These are phyloP conservation scores for Abrostola tripartita DNA, from an alignment of 2,888 invertebrate species.

Conservation along the genomic window DNA sequence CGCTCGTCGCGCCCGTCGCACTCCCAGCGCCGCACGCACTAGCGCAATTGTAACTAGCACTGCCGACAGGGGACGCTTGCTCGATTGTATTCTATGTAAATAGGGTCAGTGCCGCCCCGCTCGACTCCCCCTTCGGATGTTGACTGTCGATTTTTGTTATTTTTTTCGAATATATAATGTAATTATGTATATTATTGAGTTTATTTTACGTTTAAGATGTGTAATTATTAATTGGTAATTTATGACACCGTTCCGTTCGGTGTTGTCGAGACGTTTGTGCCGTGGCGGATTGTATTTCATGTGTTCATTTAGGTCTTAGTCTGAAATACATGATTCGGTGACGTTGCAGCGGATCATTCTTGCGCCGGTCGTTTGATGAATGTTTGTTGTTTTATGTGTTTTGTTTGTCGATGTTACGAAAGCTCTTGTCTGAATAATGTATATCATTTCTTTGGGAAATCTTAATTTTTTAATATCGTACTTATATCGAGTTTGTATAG, in stretches of 20 bases:
- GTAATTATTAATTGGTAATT: slow-evolving; percentile 85
- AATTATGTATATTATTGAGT: slow-evolving; percentile 88
- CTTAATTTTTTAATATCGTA: slow-evolving; percentile 60
- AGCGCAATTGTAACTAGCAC: slow-evolving; percentile 55
- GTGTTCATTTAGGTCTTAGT: slow-evolving; percentile 88
- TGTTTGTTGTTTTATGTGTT: slow-evolving; percentile 86
- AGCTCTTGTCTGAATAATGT: slow-evolving; percentile 86
- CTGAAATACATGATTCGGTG: slow-evolving; percentile 81
- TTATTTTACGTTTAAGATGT: slow-evolving; percentile 85
- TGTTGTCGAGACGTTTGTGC: slow-evolving; percentile 68
- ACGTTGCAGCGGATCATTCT: slow-evolving; percentile 75
- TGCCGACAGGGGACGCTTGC: slow-evolving; percentile 50
- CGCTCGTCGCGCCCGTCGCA: no score
- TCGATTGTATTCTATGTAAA: slow-evolving; percentile 60
- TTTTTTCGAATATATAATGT: slow-evolving; percentile 87
- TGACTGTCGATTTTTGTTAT: slow-evolving; percentile 77
- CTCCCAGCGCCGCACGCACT: slow-evolving; percentile 30
- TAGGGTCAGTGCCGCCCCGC: slow-evolving; percentile 44
- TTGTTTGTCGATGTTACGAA: slow-evolving; percentile 80
- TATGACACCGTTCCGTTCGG: slow-evolving; percentile 72
- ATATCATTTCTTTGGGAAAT: slow-evolving; percentile 85
- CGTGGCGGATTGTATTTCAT: slow-evolving; percentile 84
- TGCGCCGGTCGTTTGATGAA: slow-evolving; percentile 78
- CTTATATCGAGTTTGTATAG: slow-evolving; percentile 57
- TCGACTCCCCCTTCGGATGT: slow-evolving; percentile 57